Conservation (phyloP, 1,140 invertebrate genomes). For the Orius insidiosus region DNA sequence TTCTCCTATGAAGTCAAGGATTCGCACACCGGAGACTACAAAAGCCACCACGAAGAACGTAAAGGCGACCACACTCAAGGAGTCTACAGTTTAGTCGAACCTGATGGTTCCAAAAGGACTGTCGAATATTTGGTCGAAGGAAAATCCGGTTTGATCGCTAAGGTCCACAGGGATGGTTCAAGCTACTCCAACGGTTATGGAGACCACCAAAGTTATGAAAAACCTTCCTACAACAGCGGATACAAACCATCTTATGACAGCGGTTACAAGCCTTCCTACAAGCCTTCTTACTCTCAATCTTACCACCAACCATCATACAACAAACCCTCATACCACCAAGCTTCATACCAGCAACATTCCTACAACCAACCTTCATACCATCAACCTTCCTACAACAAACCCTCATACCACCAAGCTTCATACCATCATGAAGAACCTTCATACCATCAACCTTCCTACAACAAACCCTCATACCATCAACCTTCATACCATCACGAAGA, state of each 20-base stretch:
- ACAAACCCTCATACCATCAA: constrained; percentile 2
- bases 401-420: background rate
- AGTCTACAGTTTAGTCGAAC: constrained; percentile 21
- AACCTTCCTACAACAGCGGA: background rate
- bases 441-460: background rate
- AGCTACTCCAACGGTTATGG: background rate
- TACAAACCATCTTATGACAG: background rate
- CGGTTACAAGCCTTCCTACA: no score
- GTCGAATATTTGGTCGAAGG: constrained; percentile 20
- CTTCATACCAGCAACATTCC: background rate
- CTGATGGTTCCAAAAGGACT: constrained; percentile 17
- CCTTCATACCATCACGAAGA: constrained; percentile 4
- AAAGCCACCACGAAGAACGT: constrained; percentile 33
- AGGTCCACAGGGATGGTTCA: constrained; percentile 15
- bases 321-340: background rate
- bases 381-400: background rate
- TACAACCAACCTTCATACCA: background rate
- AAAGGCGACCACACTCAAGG: constrained; percentile 35
- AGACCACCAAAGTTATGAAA: no score
- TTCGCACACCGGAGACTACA: constrained; percentile 34
- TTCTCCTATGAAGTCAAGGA: constrained; percentile 36
- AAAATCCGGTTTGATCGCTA: constrained; percentile 19
- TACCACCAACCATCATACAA: background rate
- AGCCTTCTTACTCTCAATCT: background rate
- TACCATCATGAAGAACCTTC: background rate